phyloP scores from a whole-genome alignment of 2,113 vertebrate genomes.

The Cyanoderma ruficeps region DNA sequence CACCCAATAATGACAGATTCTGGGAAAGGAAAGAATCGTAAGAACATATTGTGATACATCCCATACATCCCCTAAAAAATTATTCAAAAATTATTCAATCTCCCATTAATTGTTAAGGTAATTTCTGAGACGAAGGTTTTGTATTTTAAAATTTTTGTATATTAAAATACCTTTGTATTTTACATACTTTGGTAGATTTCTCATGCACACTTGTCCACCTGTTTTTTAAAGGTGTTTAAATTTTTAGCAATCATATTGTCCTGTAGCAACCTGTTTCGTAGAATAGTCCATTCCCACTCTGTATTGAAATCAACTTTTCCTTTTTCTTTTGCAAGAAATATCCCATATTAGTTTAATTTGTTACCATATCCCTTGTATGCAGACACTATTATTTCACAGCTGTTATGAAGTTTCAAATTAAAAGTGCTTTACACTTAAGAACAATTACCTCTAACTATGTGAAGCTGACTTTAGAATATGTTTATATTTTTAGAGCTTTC shows the following conservation, averaged over 20 bases:
- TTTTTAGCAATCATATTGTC: neutral
- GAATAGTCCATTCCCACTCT: neutral
- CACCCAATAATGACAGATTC: neutral
- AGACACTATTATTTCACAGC: neutral
- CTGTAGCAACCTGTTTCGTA: neutral
- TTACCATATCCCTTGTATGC: neutral
- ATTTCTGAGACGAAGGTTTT: neutral
- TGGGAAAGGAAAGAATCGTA: neutral
- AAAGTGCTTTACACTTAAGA: neutral
- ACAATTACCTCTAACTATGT: neutral
- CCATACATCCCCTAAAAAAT: neutral
- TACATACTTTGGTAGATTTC: neutral
- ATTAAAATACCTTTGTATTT: neutral
- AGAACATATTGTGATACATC: neutral
- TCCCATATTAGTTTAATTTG: neutral
- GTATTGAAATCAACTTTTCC: fast-evolving
- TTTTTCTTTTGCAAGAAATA: neutral
- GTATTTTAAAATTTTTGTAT: neutral
- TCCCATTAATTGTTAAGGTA: neutral
- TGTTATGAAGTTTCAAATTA: neutral
- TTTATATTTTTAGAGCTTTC: neutral
- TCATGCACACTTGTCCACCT: neutral
- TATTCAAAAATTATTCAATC: neutral
- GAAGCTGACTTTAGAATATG: neutral
- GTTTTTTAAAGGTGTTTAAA: neutral